phyloP scores from a whole-genome alignment of 2,113 vertebrate species.

The Lota lota region DNA sequence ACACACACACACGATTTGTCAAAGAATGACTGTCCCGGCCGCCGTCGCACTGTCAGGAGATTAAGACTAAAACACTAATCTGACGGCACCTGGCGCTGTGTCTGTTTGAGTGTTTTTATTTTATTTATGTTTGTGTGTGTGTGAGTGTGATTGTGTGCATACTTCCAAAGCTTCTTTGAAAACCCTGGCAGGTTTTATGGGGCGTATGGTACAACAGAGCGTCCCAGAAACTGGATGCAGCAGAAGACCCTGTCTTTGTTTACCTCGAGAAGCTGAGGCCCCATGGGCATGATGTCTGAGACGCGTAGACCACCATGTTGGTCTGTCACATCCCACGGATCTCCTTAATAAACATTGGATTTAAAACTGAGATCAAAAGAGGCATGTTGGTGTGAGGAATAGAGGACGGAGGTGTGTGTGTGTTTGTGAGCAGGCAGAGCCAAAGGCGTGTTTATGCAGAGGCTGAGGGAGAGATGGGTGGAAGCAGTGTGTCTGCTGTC shows the following conservation, averaged over 20 bases:
- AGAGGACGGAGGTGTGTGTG: too few relatives aligned
- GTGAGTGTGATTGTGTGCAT: conserved; percentile 4
- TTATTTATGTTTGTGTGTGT: background rate
- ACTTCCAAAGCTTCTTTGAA: conserved; percentile 10
- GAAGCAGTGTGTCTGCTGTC: conserved; percentile 34
- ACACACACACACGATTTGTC: conserved; percentile 53
- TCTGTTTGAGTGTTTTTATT: conserved; percentile 21
- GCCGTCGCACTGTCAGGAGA: conserved; percentile 54
- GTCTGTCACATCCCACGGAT: too few relatives aligned
- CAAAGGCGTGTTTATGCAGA: background rate
- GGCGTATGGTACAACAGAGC: conserved; percentile 23
- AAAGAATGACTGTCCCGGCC: conserved; percentile 53
- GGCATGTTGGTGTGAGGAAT: background rate
- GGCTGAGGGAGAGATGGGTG: conserved; percentile 19
- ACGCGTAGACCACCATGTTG: too few relatives aligned
- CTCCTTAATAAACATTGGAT: too few relatives aligned
- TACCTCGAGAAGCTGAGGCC: conserved; percentile 21
- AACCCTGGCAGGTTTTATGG: conserved; percentile 47
- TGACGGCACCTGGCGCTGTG: conserved; percentile 44
- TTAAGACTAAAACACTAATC: conserved; percentile 69
- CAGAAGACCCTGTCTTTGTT: conserved; percentile 32
- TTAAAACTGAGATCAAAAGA: too few relatives aligned
- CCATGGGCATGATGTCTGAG: too few relatives aligned
- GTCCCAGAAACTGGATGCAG: conserved; percentile 31
- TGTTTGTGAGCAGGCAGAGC: background rate